Evolutionary conservation across 1,140 invertebrate genomes (phyloP).

Genomic region (Leptopilina clavipes): DNA sequence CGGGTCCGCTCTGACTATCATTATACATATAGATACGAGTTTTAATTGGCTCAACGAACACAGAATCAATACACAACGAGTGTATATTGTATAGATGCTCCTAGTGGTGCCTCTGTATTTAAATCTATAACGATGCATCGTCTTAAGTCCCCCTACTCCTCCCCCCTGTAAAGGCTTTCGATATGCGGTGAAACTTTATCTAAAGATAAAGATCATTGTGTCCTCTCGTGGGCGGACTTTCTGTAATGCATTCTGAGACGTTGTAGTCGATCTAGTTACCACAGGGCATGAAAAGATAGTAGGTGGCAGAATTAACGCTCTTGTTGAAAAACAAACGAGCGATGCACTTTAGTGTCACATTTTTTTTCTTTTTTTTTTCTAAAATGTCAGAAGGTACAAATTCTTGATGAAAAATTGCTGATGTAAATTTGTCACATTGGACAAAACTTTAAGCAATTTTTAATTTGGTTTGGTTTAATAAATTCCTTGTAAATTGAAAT

Average conservation of each 20-base stretch:
- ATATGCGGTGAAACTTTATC: background rate
- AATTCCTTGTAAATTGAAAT: no score
- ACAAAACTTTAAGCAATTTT: no score
- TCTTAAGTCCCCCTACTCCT: background rate
- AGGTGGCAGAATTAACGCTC: conserved; percentile 6
- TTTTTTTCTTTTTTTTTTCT: background rate
- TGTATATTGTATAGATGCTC: background rate
- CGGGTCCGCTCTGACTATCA: conserved; percentile 3
- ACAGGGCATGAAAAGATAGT: background rate
- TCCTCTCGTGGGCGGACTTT: conserved; percentile 17
- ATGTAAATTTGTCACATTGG: no score
- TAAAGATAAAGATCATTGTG: conserved; percentile 4
- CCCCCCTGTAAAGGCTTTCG: background rate
- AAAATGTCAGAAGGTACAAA: no score
- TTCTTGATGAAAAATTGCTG: no score
- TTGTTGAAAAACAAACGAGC: background rate
- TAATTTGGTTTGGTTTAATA: no score
- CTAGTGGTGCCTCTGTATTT: conserved; percentile 11
- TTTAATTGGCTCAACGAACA: conserved; percentile 22
- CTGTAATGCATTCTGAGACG: conserved; percentile 6
- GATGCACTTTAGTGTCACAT: background rate
- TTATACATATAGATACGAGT: conserved; percentile 1
- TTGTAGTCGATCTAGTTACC: conserved; percentile 15
- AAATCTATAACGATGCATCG: conserved; percentile 25
- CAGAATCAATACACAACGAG: background rate